Base-by-base conservation (phyloP, 2,113 vertebrate genomes). In the Alligator sinensis region DNA sequence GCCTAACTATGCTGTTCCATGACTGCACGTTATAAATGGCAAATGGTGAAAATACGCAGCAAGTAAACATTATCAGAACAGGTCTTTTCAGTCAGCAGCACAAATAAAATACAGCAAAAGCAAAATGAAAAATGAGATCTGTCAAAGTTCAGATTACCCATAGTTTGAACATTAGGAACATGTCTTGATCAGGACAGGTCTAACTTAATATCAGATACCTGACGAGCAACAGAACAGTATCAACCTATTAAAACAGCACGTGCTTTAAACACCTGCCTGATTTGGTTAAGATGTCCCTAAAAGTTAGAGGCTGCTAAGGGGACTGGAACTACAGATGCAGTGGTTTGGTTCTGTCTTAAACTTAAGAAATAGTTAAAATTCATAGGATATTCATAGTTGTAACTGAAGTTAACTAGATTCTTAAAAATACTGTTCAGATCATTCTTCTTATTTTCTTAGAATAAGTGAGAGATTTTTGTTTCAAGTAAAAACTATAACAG, bases 41-140 rank as follows among this genome's bases (percentile, higher is more conserved):
- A 94, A 79, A 58, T 24, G 2, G 72, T 57, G 30, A 79, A 21
- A 82, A 80, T 74, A 85, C 89, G 80, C 1, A 34, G 11, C 55
- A 87, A 83, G 61, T 58, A 94, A 87, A 75, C 18, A 88, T 78
- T 22, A 63, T 93, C 63, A 74, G 61, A 93, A 80, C 10, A 63
- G 9, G 4, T 63, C 70, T 96, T 83, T 21, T 68, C 92, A 91
- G 38, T 34, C 88, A 90, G 90, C 84, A 87, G 68, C 28, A 90
- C 17, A 87, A 84, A 47, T 8, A 75, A 87, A 94, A 58, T 18
- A 47, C 77, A 70, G 64, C 34, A 75, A 92, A 96, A 93, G 88
- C 24, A 30, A 5, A 83, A 85, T 30, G 47, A 68, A 76, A 87
- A 90, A 59, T 16, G 72, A 89, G 0, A 79, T 70, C 61, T 90